Conservation (phyloP, 2,113 vertebrate species). For the Dendropsophus ebraccatus region DNA sequence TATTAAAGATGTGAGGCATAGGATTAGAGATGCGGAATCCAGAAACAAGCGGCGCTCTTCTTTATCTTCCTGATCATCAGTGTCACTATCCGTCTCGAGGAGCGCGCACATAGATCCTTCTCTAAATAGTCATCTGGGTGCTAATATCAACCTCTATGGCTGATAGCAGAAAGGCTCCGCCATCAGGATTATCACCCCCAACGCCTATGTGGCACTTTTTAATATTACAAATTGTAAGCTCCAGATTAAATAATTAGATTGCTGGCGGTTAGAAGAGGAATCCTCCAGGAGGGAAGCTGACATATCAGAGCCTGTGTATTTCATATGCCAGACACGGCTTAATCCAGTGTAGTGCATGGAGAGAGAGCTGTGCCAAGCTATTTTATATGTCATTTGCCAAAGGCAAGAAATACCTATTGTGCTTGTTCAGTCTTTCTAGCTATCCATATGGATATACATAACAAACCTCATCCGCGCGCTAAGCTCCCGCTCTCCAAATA, state of each 20-base stretch:
- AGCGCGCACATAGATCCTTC: slow-evolving; percentile 4
- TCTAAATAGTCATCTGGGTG: slow-evolving; percentile 32
- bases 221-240: slow-evolving; percentile 20
- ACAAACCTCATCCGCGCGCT: neutral
- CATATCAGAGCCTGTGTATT: slow-evolving; percentile 15
- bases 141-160: neutral
- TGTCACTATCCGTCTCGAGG: slow-evolving; percentile 14
- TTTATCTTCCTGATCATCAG: slow-evolving; percentile 42
- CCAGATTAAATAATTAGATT: slow-evolving; percentile 30
- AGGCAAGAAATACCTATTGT: slow-evolving; percentile 26
- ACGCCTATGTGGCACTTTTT: slow-evolving; percentile 1
- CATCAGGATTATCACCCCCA: slow-evolving; percentile 6
- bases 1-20: slow-evolving; percentile 40
- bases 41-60: slow-evolving; percentile 6
- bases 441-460: slow-evolving; percentile 2
- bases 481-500: neutral
- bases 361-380: neutral
- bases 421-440: slow-evolving; percentile 23
- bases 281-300: slow-evolving; percentile 12
- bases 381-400: slow-evolving; percentile 30
- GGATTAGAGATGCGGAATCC: slow-evolving; percentile 27
- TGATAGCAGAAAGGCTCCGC: neutral
- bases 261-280: neutral
- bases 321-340: slow-evolving; percentile 12
- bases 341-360: slow-evolving; percentile 16